phyloP scores from a whole-genome alignment of 1,140 invertebrate genomes.

The Scaptomyza hsui region DNA sequence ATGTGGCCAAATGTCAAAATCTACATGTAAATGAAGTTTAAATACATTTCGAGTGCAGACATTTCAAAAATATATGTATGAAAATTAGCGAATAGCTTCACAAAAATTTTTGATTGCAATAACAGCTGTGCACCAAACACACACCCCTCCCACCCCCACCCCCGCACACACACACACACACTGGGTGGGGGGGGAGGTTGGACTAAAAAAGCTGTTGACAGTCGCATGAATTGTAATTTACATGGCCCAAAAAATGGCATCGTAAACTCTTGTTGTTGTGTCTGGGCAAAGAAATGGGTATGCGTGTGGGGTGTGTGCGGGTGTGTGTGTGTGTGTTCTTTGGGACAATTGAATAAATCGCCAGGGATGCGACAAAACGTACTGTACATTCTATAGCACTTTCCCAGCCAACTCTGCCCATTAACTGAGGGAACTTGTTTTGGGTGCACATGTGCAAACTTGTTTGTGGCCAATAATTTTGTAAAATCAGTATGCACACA shows the following conservation, averaged over 20 bases:
- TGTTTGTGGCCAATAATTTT: slow-evolving; percentile 22
- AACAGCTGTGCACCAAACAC: slow-evolving; percentile 10
- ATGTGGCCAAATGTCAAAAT: slow-evolving; percentile 21
- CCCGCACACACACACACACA: background rate
- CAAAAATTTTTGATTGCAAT: slow-evolving; percentile 26
- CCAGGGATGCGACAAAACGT: slow-evolving; percentile 11
- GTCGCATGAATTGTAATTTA: slow-evolving; percentile 37
- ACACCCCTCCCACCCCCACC: too few species aligned
- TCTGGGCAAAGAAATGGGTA: background rate
- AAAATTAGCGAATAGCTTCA: slow-evolving; percentile 14
- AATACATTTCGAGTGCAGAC: slow-evolving; percentile 19
- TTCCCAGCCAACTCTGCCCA: background rate
- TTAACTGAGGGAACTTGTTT: slow-evolving; percentile 6
- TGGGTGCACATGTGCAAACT: slow-evolving; percentile 25
- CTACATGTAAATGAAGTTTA: slow-evolving; percentile 4
- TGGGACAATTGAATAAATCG: slow-evolving; percentile 39
- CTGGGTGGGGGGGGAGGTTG: background rate
- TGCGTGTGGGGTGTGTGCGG: background rate
- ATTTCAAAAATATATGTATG: slow-evolving; percentile 12
- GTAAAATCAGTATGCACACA: slow-evolving; percentile 1
- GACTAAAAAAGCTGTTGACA: slow-evolving; percentile 35
- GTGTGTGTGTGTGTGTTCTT: slow-evolving; percentile 9
- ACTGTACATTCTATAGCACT: background rate
- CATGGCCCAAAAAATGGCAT: slow-evolving; percentile 19
- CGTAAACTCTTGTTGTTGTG: slow-evolving; percentile 29